Evolutionary conservation across 1,140 invertebrate species (phyloP).

Genomic region (Lasaia peninsularis): DNA sequence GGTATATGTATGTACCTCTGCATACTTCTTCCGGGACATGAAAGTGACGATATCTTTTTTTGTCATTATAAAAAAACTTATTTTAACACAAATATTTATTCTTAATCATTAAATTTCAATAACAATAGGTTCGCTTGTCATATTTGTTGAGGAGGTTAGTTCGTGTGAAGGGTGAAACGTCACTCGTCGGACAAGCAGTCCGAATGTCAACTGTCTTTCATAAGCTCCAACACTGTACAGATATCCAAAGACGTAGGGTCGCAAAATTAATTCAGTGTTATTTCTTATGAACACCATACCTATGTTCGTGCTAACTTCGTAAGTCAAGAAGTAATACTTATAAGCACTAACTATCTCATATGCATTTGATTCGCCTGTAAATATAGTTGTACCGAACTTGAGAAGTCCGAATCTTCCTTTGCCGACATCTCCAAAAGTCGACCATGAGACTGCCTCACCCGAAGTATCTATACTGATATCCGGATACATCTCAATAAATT

Average conservation of each 20-base stretch:
- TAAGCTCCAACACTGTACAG: neutral
- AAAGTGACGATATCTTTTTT: too few species aligned
- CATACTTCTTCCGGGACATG: too few species aligned
- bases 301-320: neutral
- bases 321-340: neutral
- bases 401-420: neutral
- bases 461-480: neutral
- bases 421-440: constrained; percentile 2
- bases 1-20: too few species aligned
- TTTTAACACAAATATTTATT: neutral
- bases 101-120: neutral
- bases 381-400: neutral
- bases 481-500: neutral
- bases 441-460: neutral
- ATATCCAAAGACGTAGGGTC: neutral
- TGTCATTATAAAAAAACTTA: neutral
- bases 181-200: neutral
- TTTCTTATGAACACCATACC: neutral
- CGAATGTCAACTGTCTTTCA: neutral
- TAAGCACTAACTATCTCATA: neutral
- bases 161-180: neutral
- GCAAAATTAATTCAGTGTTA: neutral
- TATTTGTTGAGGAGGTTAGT: too few species aligned
- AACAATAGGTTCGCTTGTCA: neutral
- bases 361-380: neutral